A percentile compares a stretch with the other conserved stretches of the same genome.
Evolutionary conservation across 1,140 invertebrate genomes (phyloP).

Genomic region (Cydia amplana): DNA sequence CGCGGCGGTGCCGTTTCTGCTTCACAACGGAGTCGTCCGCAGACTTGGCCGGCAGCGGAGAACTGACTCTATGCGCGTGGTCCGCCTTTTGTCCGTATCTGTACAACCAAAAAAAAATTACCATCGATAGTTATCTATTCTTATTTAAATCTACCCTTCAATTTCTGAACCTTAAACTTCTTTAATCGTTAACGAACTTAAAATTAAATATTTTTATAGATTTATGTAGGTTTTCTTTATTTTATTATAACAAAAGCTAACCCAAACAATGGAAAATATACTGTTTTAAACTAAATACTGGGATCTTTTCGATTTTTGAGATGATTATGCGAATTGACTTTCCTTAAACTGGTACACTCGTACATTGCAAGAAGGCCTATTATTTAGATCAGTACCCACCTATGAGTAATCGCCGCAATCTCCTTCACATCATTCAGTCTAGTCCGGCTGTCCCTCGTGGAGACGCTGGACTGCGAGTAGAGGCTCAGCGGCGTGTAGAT

Average conservation of each 20-base stretch:
- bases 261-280: too few relatives aligned
- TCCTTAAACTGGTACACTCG: too few relatives aligned
- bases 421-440: slow-evolving; percentile 72
- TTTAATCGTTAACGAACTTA: too few relatives aligned
- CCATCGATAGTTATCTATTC: not conserved
- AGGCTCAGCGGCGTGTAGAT: slow-evolving; percentile 74
- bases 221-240: too few relatives aligned
- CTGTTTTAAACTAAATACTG: too few relatives aligned
- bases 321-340: too few relatives aligned
- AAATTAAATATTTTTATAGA: too few relatives aligned
- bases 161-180: not conserved
- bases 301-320: too few relatives aligned
- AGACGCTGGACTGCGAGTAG: slow-evolving; percentile 72
- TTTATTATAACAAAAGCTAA: too few relatives aligned
- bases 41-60: slow-evolving; percentile 72
- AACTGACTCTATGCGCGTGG: slow-evolving; percentile 76
- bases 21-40: slow-evolving; percentile 64
- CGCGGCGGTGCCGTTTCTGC: slow-evolving; percentile 82
- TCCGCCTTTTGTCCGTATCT: slow-evolving; percentile 75
- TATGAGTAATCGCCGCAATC: slow-evolving; percentile 62
- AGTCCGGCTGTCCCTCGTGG: slow-evolving; percentile 67
- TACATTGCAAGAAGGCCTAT: too few relatives aligned
- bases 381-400: slow-evolving; percentile 46
- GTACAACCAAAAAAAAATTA: slow-evolving; percentile 36
- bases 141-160: not conserved